These are phyloP conservation scores for Lordiphosa clarofinis DNA, from an alignment of 1,140 invertebrate genomes.

Conservation along the genomic window DNA sequence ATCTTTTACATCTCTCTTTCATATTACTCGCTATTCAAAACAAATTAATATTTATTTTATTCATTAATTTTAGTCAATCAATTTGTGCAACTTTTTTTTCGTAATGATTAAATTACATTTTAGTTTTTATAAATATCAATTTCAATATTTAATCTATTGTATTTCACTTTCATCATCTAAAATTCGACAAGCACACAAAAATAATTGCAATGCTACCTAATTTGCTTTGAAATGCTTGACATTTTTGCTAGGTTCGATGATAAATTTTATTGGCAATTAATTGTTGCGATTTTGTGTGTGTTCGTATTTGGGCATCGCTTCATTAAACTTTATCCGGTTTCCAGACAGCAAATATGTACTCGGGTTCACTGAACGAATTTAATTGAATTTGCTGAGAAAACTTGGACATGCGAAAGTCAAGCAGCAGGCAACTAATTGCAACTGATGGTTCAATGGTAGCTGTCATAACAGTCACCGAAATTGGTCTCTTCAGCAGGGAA, in stretches of 20 bases:
- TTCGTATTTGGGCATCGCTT: constrained; percentile 23
- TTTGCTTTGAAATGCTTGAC: constrained; percentile 15
- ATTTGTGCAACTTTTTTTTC: not conserved
- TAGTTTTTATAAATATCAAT: constrained; percentile 7
- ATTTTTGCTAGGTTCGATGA: constrained; percentile 4
- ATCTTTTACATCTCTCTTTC: no score
- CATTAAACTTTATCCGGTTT: constrained; percentile 48
- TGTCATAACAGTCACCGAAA: constrained; percentile 18
- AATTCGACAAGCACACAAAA: constrained; percentile 16
- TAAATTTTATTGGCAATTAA: constrained; percentile 50
- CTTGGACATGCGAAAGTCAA: constrained; percentile 47
- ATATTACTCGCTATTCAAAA: no score
- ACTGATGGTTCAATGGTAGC: constrained; percentile 26
- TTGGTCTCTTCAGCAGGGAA: not conserved
- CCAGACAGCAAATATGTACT: constrained; percentile 9
- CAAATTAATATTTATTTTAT: no score
- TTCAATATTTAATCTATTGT: constrained; percentile 24
- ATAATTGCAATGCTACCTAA: constrained; percentile 4
- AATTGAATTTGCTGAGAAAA: constrained; percentile 49
- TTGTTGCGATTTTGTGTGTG: constrained; percentile 35
- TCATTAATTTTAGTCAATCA: no score
- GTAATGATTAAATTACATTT: not conserved
- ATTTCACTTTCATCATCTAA: constrained; percentile 2
- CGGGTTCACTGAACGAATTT: constrained; percentile 65
- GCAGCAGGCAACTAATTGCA: constrained; percentile 32